Percentiles rank a stretch among this genome's conserved stretches.
These are phyloP conservation scores for Panopea generosa DNA, from an alignment of 2,888 invertebrate genomes.

Conservation along the genomic window DNA sequence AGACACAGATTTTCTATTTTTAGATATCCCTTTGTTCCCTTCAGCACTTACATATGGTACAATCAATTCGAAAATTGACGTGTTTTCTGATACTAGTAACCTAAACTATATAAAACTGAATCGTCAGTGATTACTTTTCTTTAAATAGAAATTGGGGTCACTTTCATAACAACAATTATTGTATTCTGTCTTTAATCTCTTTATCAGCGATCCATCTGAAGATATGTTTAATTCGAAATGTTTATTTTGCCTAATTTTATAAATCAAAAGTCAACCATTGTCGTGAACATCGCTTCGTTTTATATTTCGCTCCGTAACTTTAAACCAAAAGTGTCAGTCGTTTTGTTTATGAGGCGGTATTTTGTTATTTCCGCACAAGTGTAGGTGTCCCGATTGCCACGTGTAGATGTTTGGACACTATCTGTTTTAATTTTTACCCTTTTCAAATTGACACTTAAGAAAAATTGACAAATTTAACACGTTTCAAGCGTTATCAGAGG, in stretches of 20 bases:
- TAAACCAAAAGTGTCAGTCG: conserved; percentile 47
- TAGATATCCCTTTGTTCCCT: too few species aligned
- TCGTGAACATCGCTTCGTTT: conserved; percentile 29
- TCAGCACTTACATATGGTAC: too few species aligned
- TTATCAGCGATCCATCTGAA: conserved; percentile 4
- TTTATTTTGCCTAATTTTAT: conserved; percentile 1
- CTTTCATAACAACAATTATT: too few species aligned
- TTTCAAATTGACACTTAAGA: conserved; percentile 43
- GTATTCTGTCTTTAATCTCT: not conserved
- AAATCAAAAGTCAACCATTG: conserved; percentile 23
- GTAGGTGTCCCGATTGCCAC: not conserved
- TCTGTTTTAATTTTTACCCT: not conserved
- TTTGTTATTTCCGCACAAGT: not conserved
- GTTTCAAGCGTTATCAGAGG: conserved; percentile 39
- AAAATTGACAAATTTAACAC: conserved; percentile 57
- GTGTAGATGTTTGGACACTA: not conserved
- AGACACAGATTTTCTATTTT: too few species aligned
- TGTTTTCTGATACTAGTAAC: too few species aligned
- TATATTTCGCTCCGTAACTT: conserved; percentile 22
- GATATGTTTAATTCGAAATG: not conserved
- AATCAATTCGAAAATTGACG: too few species aligned
- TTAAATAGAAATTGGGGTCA: too few species aligned
- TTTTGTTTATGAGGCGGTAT: conserved; percentile 55
- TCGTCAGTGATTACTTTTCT: too few species aligned
- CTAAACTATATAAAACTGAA: too few species aligned